A percentile compares a stretch with the other conserved stretches of the same genome.
phyloP scores from a whole-genome alignment of 2,113 vertebrate species.

The Aegithalos caudatus region DNA sequence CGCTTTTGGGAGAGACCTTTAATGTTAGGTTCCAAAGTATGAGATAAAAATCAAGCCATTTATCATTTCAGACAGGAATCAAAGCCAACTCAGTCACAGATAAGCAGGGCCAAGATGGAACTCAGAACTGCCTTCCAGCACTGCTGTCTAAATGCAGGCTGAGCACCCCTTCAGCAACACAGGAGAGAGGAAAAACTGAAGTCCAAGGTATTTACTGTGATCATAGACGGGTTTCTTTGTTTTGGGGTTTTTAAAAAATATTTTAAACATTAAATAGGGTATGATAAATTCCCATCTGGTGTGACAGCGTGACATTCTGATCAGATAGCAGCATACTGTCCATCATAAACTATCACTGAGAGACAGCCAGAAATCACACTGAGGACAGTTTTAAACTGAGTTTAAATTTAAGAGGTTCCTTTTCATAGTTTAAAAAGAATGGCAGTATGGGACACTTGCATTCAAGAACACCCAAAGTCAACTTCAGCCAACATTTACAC shows the following conservation, averaged over 20 bases:
- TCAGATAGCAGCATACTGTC: neutral
- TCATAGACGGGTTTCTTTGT: neutral
- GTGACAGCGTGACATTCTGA: neutral
- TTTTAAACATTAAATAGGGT: neutral
- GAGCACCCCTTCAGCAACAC: neutral
- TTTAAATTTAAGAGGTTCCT: neutral
- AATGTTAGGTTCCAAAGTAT: neutral
- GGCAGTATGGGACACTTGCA: neutral
- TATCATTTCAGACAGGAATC: neutral
- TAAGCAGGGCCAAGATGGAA: neutral
- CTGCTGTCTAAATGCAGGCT: neutral
- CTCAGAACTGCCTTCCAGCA: neutral
- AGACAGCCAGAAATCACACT: rapidly evolving
- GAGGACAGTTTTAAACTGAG: neutral
- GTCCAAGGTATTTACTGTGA: neutral
- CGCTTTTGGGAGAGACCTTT: neutral
- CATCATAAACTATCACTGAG: neutral
- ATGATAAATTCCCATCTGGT: neutral
- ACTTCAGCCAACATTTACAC: neutral
- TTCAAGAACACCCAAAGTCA: neutral
- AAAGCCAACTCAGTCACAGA: neutral
- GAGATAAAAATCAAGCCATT: neutral
- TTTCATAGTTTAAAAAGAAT: neutral
- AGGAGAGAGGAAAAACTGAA: neutral
- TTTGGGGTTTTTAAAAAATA: too few relatives aligned